A percentile compares a stretch with the other conserved stretches of the same genome.
Conservation (phyloP, 2,797 vertebrate genomes). For the Dicrostonyx torquatus region DNA sequence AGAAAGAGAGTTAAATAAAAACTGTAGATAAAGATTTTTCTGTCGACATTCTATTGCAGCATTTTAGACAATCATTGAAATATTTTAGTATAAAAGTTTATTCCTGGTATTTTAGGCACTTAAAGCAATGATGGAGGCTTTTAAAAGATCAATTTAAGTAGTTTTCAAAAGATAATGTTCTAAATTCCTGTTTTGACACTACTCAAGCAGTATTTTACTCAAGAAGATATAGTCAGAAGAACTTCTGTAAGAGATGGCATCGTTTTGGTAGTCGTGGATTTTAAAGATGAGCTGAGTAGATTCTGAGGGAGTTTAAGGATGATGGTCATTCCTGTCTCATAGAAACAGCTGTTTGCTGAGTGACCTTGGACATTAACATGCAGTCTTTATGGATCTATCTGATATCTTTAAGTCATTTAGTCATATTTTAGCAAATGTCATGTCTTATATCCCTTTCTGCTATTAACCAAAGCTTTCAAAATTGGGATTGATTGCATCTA, state of each 20-base stretch:
- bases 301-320: slow-evolving; percentile 27
- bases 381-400: neutral
- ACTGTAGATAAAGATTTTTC: slow-evolving; percentile 86
- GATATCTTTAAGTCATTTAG: slow-evolving; percentile 70
- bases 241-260: neutral
- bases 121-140: slow-evolving; percentile 71
- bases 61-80: slow-evolving; percentile 80
- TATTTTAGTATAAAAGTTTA: slow-evolving; percentile 80
- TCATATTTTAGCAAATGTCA: slow-evolving; percentile 21
- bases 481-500: neutral
- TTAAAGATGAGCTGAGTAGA: neutral
- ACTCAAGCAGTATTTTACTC: slow-evolving; percentile 63
- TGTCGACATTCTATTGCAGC: slow-evolving; percentile 85
- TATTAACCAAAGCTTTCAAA: slow-evolving; percentile 37
- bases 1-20: slow-evolving; percentile 90
- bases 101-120: slow-evolving; percentile 76
- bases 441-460: slow-evolving; percentile 4
- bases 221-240: neutral
- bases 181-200: slow-evolving; percentile 80
- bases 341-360: neutral
- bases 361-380: neutral
- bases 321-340: neutral
- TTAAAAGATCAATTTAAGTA: slow-evolving; percentile 75
- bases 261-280: neutral
- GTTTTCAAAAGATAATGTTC: slow-evolving; percentile 75